Conservation (phyloP, 1,140 invertebrate genomes). For the Ditylenchus dipsaci region DNA sequence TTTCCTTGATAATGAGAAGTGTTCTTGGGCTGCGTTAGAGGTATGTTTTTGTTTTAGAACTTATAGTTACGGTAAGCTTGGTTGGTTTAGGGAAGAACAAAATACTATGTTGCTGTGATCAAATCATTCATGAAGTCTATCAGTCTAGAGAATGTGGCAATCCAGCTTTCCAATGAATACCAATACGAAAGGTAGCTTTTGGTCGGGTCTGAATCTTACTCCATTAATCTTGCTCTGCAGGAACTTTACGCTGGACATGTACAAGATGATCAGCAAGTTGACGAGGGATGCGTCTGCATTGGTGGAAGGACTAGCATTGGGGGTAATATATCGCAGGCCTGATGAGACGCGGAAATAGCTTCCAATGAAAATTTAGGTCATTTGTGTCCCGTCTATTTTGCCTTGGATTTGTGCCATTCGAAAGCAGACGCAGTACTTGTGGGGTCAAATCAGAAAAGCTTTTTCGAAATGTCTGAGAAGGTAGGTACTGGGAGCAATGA, state of each 20-base stretch:
- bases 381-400: slow-evolving; percentile 87
- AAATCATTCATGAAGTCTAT: slow-evolving; percentile 88
- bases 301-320: slow-evolving; percentile 96
- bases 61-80: no score
- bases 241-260: slow-evolving; percentile 93
- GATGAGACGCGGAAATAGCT: no score
- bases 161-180: slow-evolving; percentile 88
- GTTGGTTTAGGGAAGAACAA: slow-evolving; percentile 70
- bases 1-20: slow-evolving; percentile 98
- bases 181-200: slow-evolving; percentile 72
- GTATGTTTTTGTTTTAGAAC: slow-evolving; percentile 36
- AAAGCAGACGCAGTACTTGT: slow-evolving; percentile 62
- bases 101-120: slow-evolving; percentile 89
- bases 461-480: slow-evolving; percentile 19
- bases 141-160: slow-evolving; percentile 85
- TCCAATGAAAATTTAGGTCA: slow-evolving; percentile 4
- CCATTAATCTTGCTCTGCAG: no score
- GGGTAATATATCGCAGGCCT: slow-evolving; percentile 63
- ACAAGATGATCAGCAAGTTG: slow-evolving; percentile 80
- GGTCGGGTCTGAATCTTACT: no score
- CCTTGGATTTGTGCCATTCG: slow-evolving; percentile 76
- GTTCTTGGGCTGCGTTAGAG: slow-evolving; percentile 87
- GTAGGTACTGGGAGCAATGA: slow-evolving; percentile 18
- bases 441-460: slow-evolving; percentile 29
- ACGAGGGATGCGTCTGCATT: slow-evolving; percentile 92